A percentile compares a stretch with the other conserved stretches of the same genome.
These are phyloP conservation scores for Mormyrus iriodes DNA, from an alignment of 2,113 vertebrate genomes.

Conservation along the genomic window DNA sequence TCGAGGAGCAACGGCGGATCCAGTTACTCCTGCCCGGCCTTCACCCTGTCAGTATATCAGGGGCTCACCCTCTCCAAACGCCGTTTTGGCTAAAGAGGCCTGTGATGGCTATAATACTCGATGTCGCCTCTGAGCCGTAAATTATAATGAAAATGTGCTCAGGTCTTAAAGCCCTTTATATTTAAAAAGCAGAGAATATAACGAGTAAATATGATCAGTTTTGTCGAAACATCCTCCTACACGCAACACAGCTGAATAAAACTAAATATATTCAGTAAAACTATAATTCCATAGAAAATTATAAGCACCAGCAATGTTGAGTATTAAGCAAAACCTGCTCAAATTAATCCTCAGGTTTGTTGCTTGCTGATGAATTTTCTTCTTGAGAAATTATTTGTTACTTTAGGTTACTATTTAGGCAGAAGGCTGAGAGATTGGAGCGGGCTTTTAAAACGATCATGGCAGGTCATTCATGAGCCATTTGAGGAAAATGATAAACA, in stretches of 20 bases:
- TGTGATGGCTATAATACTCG: neutral
- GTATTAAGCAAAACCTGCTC: neutral
- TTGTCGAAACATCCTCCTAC: neutral
- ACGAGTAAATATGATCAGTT: neutral
- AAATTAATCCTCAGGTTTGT: neutral
- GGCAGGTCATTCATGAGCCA: neutral
- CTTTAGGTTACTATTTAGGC: neutral
- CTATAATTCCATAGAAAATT: neutral
- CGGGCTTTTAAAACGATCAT: neutral
- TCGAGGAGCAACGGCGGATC: neutral
- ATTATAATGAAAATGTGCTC: neutral
- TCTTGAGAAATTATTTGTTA: neutral
- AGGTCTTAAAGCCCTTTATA: neutral
- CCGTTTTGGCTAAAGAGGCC: neutral
- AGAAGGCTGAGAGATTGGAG: neutral
- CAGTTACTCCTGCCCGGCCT: neutral
- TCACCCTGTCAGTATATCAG: neutral
- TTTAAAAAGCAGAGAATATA: neutral
- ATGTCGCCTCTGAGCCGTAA: neutral
- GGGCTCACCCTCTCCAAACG: too few relatives aligned
- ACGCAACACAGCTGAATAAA: neutral
- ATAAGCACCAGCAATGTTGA: neutral
- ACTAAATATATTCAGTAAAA: neutral
- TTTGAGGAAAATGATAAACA: constrained; percentile 6
- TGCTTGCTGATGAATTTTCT: neutral